Base-by-base conservation (phyloP, 2,797 vertebrate genomes). In the Dicrostonyx torquatus region DNA sequence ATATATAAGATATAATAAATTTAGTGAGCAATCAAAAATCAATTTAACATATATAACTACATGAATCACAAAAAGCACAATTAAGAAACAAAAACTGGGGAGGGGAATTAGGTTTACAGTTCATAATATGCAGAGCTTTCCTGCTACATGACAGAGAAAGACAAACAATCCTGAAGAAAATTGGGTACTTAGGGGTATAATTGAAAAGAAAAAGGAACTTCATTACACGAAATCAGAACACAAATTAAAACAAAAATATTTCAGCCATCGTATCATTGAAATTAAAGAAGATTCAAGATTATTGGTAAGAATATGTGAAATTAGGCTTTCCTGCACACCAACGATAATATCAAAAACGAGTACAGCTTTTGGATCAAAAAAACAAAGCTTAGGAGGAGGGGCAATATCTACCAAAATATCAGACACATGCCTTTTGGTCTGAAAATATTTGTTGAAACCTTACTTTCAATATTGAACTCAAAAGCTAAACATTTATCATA, bases 171-270 rank as follows among this genome's bases (percentile, higher is more conserved):
- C 15, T 76, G 84, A 90, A 72, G 78, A 94, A 93, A 95, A 82
- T 34, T 10, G 20, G n/a, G 5, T 45, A 77, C 37, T 95, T 26
- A 64, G 24, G 92, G 68, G 29, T 66, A 83, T 34, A 84, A 79
- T 92, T 37, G 6, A 58, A 87, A 93, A 90, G 37, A 60, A 76
- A 91, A 93, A 87, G 58, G 82, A 34, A 15, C 40, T 48, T 58
- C 34, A 50, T 6, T 80, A 93, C 10, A 77, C 43, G 79, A 79
- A 82, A 84, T 43, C 70, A 93, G 84, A 34, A 84, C 88, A 84
- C 82, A 85, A 95, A 92, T 50, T 17, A 24, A 85, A 92, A 92
- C 72, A 72, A 87, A 94, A 68, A 40, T 86, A 1, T 31, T 94
- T 92, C 90, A 66, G 50, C 40, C 31, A 78, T 37, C 9, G 83